A percentile compares a stretch with the other conserved stretches of the same genome.
These are phyloP conservation scores for Mirza zaza DNA, from an alignment of 2,113 vertebrate species.

Conservation along the genomic window DNA sequence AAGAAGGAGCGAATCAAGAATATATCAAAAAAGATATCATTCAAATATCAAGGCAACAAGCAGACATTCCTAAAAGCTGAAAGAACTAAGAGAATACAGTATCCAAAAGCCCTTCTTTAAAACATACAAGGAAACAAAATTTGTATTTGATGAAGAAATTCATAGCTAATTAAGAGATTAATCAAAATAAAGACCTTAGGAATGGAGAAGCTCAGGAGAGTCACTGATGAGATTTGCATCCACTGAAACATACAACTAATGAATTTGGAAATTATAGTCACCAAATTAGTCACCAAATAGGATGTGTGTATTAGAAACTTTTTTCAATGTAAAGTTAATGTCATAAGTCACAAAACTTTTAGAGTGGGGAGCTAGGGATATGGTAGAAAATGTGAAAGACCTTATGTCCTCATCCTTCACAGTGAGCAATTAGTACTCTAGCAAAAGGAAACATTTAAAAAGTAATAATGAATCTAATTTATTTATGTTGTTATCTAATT, in stretches of 20 bases:
- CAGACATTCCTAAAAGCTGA: background rate
- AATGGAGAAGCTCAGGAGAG: background rate
- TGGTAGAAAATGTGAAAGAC: background rate
- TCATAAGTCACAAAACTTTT: background rate
- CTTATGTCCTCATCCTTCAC: background rate
- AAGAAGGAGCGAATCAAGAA: background rate
- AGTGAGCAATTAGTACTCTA: background rate
- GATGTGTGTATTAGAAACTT: background rate
- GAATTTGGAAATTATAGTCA: background rate
- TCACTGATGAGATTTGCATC: background rate
- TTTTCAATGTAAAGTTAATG: background rate
- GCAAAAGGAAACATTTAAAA: slow-evolving; percentile 12
- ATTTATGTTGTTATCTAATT: background rate
- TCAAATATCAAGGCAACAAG: background rate
- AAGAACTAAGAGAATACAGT: background rate
- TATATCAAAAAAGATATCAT: background rate
- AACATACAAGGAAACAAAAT: background rate
- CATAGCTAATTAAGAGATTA: background rate
- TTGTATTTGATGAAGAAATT: background rate
- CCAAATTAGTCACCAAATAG: background rate
- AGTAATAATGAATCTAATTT: background rate
- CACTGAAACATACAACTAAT: background rate
- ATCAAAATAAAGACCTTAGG: background rate
- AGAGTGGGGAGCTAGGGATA: background rate
- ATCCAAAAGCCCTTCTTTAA: background rate